A percentile compares a stretch with the other conserved stretches of the same genome.
Conservation (phyloP, 1,140 invertebrate species). For the Yoshiicerus persimilis region DNA sequence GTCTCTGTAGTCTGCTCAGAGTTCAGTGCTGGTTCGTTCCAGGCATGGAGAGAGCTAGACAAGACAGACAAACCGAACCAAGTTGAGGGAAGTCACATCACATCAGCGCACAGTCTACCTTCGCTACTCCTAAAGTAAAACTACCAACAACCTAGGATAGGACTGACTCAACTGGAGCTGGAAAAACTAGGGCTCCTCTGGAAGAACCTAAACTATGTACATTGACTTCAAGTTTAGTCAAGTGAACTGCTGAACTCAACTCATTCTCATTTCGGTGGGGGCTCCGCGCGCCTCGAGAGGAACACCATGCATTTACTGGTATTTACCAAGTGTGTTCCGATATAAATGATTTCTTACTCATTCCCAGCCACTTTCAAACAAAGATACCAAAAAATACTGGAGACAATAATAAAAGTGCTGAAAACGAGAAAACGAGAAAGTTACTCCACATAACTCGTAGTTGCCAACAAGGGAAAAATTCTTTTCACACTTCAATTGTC, state of each 20-base stretch:
- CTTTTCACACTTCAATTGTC: background rate
- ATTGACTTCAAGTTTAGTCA: background rate
- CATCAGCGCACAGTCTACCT: background rate
- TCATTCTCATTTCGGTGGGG: background rate
- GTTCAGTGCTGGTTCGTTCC: slow-evolving; percentile 10
- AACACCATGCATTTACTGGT: background rate
- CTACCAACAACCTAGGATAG: background rate
- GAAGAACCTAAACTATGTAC: background rate
- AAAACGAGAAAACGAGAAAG: background rate
- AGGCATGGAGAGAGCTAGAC: background rate
- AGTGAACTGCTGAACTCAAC: background rate
- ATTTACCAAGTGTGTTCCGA: too few species aligned
- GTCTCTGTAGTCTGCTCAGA: background rate
- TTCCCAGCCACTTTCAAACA: background rate
- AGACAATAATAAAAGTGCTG: background rate
- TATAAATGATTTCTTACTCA: background rate
- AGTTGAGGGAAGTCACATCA: background rate
- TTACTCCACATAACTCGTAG: background rate
- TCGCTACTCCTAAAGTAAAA: background rate
- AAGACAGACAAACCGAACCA: background rate
- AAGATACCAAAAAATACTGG: background rate
- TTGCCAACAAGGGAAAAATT: background rate
- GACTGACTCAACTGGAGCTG: background rate
- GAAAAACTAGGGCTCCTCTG: background rate
- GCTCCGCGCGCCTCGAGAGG: background rate